Base-by-base conservation (phyloP, 2,797 vertebrate species). In the Darevskia mixta region DNA sequence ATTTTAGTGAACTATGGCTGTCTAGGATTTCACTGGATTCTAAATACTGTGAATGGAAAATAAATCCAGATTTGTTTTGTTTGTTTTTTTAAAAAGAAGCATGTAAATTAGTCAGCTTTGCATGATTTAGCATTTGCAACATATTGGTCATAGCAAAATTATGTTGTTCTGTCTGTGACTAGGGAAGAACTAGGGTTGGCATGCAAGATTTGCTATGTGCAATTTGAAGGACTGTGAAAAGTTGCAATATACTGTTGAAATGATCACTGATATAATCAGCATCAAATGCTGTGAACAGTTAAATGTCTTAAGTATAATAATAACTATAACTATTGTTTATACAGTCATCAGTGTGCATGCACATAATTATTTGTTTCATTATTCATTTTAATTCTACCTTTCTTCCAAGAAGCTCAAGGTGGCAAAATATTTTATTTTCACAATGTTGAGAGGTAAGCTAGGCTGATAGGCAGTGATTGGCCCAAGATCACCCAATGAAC, bases 41-140 rank as follows among this genome's bases (percentile, higher is more conserved):
- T 79, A 79, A 41, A 83, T 1, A 15, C 32, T 55, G 61, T 85
- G 77, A 66, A 35, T 29, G 45, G 67, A 85, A 80, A 75, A 79
- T 49, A 88, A 80, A 85, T 76, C n/a, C 69, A 85, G 77, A 80
- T 73, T 88, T 85, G 6, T 85, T 55, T 55, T 55, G 13, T 55
- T 55, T 55, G 38, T 41, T 15, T 15, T 55, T 49, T 49, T 55
- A 79, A 88, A 85, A 73, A 20, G 11, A 85, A 79, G 29, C 79
- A 11, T 35, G 58, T 43, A 89, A 27, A 58, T 89, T 76, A 81
- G 61, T 75, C n/a, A 32, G 69, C 79, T 89, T 85, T 85, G n/a
- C 87, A 88, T 85, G 85, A 66, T 80, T 75, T 73, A 66, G 25
- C 38, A n/a, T 81, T 80, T 85, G n/a, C 80, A 73, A n/a, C 18